These are phyloP conservation scores for Sarcoramphus papa DNA, from an alignment of 2,797 vertebrate genomes.

Conservation along the genomic window DNA sequence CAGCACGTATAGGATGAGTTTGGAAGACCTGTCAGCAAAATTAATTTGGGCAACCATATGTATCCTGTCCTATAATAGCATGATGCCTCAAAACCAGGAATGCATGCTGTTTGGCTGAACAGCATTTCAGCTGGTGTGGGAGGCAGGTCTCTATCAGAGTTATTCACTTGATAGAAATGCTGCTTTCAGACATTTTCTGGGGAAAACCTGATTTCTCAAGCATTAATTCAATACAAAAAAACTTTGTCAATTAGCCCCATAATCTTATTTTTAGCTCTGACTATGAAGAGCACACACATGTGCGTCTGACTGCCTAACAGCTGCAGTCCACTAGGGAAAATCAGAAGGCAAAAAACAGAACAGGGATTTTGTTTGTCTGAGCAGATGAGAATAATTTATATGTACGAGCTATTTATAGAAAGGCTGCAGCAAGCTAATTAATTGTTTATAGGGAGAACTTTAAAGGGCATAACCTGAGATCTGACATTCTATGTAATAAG, in stretches of 20 bases:
- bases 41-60: not conserved
- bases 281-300: not conserved
- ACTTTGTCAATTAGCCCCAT: not conserved
- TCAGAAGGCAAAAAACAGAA: conserved; percentile 20
- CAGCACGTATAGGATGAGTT: not conserved
- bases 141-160: not conserved
- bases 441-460: conserved; percentile 61
- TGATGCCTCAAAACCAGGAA: not conserved
- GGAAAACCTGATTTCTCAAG: conserved; percentile 4
- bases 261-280: conserved; percentile 33
- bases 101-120: not conserved
- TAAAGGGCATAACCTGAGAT: conserved; percentile 58
- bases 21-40: not conserved
- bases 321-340: conserved; percentile 33
- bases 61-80: not conserved
- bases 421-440: conserved; percentile 46
- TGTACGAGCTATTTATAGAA: conserved; percentile 38
- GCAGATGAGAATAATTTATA: conserved; percentile 43
- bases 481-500: conserved; percentile 45
- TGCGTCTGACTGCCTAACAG: not conserved
- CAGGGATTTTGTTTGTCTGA: conserved; percentile 39
- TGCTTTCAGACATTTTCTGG: not conserved
- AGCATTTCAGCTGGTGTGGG: not conserved
- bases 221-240: not conserved
- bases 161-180: not conserved